Percentiles rank a stretch among this genome's conserved stretches.
These are phyloP conservation scores for Myrmecobius fasciatus DNA, from an alignment of 2,113 vertebrate species.

Conservation along the genomic window DNA sequence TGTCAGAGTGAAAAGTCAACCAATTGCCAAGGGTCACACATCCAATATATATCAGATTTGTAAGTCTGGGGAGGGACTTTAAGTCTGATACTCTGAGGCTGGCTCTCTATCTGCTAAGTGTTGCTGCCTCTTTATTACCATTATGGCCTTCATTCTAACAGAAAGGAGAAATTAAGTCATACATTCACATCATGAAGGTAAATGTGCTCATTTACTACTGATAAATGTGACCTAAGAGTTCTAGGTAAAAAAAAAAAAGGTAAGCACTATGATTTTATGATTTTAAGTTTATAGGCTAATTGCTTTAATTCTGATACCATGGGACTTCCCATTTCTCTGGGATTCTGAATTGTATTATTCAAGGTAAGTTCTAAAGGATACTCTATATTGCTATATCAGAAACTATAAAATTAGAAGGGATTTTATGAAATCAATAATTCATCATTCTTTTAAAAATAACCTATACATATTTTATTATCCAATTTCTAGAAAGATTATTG, in stretches of 20 bases:
- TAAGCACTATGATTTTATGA: not conserved
- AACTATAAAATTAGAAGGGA: not conserved
- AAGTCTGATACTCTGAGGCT: not conserved
- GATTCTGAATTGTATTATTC: not conserved
- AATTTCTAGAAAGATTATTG: not conserved
- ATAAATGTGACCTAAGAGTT: not conserved
- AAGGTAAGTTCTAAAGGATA: not conserved
- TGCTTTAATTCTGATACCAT: not conserved
- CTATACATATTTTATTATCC: not conserved
- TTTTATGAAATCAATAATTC: not conserved
- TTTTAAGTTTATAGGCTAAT: not conserved
- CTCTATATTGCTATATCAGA: not conserved
- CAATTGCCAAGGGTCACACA: not conserved
- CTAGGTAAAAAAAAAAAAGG: not conserved
- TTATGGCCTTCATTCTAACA: not conserved
- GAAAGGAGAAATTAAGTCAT: not conserved
- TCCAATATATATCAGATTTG: not conserved
- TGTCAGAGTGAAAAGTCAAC: not conserved
- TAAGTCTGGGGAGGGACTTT: not conserved
- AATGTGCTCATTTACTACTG: not conserved
- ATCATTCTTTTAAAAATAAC: not conserved
- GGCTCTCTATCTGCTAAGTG: not conserved
- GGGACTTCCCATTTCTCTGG: not conserved
- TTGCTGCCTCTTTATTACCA: not conserved
- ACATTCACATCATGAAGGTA: not conserved